Base-by-base conservation (phyloP, 2,888 invertebrate genomes). In the Trisateles emortualis region DNA sequence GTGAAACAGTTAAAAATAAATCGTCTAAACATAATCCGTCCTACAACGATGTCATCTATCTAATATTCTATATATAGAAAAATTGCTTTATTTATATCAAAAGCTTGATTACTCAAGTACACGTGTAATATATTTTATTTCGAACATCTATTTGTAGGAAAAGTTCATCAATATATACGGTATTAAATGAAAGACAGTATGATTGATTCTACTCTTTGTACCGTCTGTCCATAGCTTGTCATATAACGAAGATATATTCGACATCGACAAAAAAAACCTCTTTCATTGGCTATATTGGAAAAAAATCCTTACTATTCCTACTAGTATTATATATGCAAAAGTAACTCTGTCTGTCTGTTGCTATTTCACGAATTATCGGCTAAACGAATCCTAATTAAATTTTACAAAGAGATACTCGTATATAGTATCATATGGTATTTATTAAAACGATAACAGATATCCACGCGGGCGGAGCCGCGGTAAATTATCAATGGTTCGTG, bases 101-200 rank as follows among this genome's bases (percentile, higher is more conserved):
- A 44, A 55, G 44, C 58, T 51, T 77, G 72, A 87, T 86, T 78
- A 64, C 75, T 76, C n/a, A n/a, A n/a, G n/a, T 79, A 79, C 88
- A 81, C 87, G 88, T 87, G 87, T 79, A 81, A 59, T 64, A 40
- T 68, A 55, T 75, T 57, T 52, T 22, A 33, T n/a, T n/a, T n/a
- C n/a, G n/a, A n/a, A 35, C 49, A 55, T 51, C 39, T 41, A 50
- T 9, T 44, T 59, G 56, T 49, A 48, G 54, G 39, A 51, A 57
- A 58, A 59, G 36, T 40, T 52, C 42, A 55, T 52, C 52, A 55
- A 55, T 64, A 59, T 35, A 38, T 49, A 26, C 32, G 30, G 44
- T 52, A 54, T 64, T 42, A 33, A 51, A 59, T 56, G 32, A 55
- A 45, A 42, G 51, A 51, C 47, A 53, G 26, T 24, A 57, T 67